These are phyloP conservation scores for Dilophus febrilis DNA, from an alignment of 2,888 invertebrate species.

Conservation along the genomic window DNA sequence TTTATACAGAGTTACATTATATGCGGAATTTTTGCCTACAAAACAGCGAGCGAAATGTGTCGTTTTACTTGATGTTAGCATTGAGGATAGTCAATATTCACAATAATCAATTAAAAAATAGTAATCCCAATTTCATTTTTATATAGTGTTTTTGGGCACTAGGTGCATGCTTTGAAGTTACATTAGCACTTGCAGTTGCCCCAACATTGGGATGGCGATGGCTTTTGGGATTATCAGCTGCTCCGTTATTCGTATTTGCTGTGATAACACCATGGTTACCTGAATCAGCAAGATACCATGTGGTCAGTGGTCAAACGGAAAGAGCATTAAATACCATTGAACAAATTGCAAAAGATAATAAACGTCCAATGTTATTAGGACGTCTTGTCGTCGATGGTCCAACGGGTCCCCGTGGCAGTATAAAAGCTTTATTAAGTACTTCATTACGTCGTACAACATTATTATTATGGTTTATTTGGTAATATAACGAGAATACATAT, in stretches of 20 bases:
- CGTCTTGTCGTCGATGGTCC: slow-evolving; percentile 64
- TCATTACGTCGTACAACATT: slow-evolving; percentile 70
- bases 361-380: slow-evolving; percentile 74
- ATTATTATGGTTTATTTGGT: slow-evolving; percentile 89
- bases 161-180: slow-evolving; percentile 85
- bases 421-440: slow-evolving; percentile 57
- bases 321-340: slow-evolving; percentile 71
- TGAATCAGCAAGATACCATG: slow-evolving; percentile 79
- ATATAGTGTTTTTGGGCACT: slow-evolving; percentile 87
- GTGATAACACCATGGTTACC: slow-evolving; percentile 78
- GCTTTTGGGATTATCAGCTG: slow-evolving; percentile 77
- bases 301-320: slow-evolving; percentile 72
- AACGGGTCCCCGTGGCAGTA: slow-evolving; percentile 36
- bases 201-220: slow-evolving; percentile 83
- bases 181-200: slow-evolving; percentile 79
- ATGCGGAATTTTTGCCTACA: slow-evolving; percentile 89
- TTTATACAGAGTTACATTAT: slow-evolving; percentile 67
- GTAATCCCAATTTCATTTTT: background rate
- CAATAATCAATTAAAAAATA: no score
- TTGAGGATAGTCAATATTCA: no score
- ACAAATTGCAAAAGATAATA: slow-evolving; percentile 75
- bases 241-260: slow-evolving; percentile 73
- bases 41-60: slow-evolving; percentile 91
- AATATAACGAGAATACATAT: no score
- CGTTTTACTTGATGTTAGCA: slow-evolving; percentile 75